Percentiles rank a stretch among this genome's conserved stretches.
Conservation (phyloP, 2,113 vertebrate genomes). For the Atractosteus spatula region DNA sequence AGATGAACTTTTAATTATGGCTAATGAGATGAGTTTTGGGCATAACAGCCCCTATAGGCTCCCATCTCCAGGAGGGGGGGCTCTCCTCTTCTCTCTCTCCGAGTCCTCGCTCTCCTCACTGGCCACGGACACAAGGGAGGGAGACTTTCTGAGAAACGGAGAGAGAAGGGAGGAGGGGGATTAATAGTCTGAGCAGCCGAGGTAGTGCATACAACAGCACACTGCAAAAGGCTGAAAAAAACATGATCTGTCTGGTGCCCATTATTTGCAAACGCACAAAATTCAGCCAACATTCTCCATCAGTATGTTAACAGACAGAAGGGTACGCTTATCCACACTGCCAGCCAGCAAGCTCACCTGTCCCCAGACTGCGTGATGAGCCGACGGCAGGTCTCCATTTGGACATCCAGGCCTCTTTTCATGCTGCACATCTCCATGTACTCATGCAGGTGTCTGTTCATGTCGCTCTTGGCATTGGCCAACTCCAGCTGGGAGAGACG, state of each 20-base stretch:
- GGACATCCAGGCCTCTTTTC: constrained; percentile 94
- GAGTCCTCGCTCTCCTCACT: constrained; percentile 50
- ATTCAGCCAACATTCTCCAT: neutral
- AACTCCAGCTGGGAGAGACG: constrained; percentile 75
- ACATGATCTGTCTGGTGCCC: no score
- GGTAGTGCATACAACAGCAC: neutral
- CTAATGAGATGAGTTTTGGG: neutral
- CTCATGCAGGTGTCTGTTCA: constrained; percentile 94
- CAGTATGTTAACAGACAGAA: neutral
- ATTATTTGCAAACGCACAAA: no score
- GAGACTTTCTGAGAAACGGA: constrained; percentile 35
- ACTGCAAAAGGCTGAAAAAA: neutral
- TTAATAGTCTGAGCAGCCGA: neutral
- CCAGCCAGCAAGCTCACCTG: constrained; percentile 56
- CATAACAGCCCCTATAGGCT: constrained; percentile 45
- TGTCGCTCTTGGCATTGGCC: constrained; percentile 93
- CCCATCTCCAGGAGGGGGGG: constrained; percentile 37
- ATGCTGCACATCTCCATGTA: constrained; percentile 99
- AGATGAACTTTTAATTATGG: no score
- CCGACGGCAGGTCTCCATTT: constrained; percentile 96
- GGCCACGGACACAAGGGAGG: constrained; percentile 32
- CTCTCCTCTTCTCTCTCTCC: constrained; percentile 51
- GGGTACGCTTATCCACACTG: no score
- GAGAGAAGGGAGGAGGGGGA: neutral
- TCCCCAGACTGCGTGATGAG: constrained; percentile 92